Evolutionary conservation across 2,888 invertebrate species (phyloP), one percentile per base, ranked within the genome.

Genomic region (Tipula lateralis): DNA sequence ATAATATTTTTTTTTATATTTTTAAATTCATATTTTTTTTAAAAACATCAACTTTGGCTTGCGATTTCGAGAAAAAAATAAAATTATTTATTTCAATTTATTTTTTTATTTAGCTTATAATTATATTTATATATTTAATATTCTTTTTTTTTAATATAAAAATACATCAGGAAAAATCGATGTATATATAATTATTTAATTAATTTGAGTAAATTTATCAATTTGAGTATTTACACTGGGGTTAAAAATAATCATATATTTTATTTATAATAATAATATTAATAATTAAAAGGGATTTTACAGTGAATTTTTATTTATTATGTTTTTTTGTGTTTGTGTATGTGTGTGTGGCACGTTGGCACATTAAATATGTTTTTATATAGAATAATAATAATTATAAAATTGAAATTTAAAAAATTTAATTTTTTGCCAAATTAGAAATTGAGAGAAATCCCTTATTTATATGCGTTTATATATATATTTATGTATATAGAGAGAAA

Each of bases 41-140:
- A 83, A 83, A 83, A 83, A 83, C 83, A 34, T 83, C 83, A 83
- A 83, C 83, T 83, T 83, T 83, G 83, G 83, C 83, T 83, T 30
- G 66, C 83, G 83, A 83, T 83, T 83, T 83, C 82, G 82, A 82
- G 32, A 82, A 82, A 30, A 24, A 82, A 82, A 30, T 82, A 82
- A 29, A 81, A 82, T 30, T 82, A 82, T 82, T 30, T 82, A 82
- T 30, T 82, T 82, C 66, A 66, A 66, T 50, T 50, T 50, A 13
- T 44, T 66, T 66, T 24, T 66, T 66, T 66, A 24, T 66, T 66
- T 66, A 66, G 66, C 66, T 66, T 66, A 66, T 9, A 66, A 9
- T 66, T 66, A 66, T 24, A 66, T 66, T 66, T 66, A 66, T 66
- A 66, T 66, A 66, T 66, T 66, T 66, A 7, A 66, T n/a, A n/a